Evolutionary conservation across 2,797 vertebrate species (phyloP).

Genomic region (Uromys caudimaculatus): DNA sequence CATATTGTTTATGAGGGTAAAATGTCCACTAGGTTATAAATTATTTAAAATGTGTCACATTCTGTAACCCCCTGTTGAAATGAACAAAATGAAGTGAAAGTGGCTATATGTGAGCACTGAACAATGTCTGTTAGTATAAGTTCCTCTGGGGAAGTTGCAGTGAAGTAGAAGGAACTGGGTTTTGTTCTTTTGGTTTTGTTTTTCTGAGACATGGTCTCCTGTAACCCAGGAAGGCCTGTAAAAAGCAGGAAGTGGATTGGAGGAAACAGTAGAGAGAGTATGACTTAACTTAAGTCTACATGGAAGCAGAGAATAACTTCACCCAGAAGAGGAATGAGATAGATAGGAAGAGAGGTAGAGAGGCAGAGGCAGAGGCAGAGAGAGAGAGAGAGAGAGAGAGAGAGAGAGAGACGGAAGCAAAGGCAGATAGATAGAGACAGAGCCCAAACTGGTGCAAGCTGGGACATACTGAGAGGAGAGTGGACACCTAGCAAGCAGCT

Average conservation of each 20-base stretch:
- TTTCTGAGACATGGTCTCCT: background rate
- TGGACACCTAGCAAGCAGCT: accelerated
- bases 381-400: too few species aligned
- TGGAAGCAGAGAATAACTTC: background rate
- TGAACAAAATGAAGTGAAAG: background rate
- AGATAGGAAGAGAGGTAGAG: background rate
- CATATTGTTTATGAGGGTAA: background rate
- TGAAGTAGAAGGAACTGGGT: background rate
- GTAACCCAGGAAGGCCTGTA: background rate
- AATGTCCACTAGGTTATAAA: background rate
- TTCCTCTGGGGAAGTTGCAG: background rate
- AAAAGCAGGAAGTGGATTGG: background rate
- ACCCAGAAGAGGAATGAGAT: background rate
- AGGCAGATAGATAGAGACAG: background rate
- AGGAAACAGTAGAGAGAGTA: background rate
- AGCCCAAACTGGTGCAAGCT: too few species aligned
- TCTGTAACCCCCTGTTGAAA: background rate
- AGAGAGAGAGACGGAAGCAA: too few species aligned
- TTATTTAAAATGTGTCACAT: background rate
- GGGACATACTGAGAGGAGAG: background rate
- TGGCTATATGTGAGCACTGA: background rate
- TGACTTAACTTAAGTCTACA: accelerated
- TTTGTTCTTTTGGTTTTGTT: background rate
- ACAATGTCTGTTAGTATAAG: background rate
- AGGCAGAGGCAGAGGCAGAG: background rate